Base-by-base conservation (phyloP, 2,888 invertebrate genomes). In the Halictus quadricinctus region DNA sequence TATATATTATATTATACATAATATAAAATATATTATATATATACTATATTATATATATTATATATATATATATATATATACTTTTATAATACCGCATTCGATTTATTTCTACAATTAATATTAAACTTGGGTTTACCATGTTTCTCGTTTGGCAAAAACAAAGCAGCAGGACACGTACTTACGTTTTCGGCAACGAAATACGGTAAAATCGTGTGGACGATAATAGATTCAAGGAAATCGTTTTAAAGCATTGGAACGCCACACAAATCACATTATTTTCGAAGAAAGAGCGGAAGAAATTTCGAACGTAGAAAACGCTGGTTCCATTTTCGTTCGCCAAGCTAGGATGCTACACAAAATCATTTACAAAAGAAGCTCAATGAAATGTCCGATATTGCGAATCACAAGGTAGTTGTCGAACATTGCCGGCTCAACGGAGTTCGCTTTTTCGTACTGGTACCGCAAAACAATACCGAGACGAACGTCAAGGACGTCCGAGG, bases 61-160 rank as follows among this genome's bases (percentile, higher is more conserved):
- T 21, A 58, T n/a, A 58, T 41, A 69, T 69, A 41, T 21, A 7
- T 29, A 41, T 69, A 69, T 41, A 69, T 69, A 41, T 69, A 41
- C 10, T 69, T 69, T 69, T 69, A 69, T 69, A 69, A 36, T 84
- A 85, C 50, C 76, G 80, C 70, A 69, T 77, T 70, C 54, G 75
- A 78, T 85, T 84, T 80, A 84, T 75, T 76, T 78, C 85, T 85
- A 85, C 85, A 54, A 80, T 85, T 85, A 80, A 85, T 80, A 48
- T 73, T 77, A 84, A 80, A 84, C 15, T 46, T 70, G 74, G 60
- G 46, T 83, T 48, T 69, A 13, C 69, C 69, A 69, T 69, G 21
- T 41, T 79, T 25, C 46, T 66, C 73, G 21, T 18, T 46, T 29
- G 70, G 64, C 58, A 73, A 79, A 64, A 79, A 83, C 25, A 72